Conservation (phyloP, 2,797 vertebrate species). For the Hemitrygon akajei region DNA sequence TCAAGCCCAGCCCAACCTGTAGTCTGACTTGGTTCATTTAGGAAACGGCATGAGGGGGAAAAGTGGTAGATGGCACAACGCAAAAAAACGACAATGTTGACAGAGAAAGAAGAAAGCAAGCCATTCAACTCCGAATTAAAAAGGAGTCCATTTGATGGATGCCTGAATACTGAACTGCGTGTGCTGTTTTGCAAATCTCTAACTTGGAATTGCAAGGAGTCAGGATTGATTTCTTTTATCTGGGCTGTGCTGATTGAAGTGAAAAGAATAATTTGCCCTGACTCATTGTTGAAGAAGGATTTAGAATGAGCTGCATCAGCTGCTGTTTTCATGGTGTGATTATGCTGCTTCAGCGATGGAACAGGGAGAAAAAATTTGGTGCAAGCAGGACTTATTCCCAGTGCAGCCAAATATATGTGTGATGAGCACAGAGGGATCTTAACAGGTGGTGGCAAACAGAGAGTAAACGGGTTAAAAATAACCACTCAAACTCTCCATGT, state of each 20-base stretch:
- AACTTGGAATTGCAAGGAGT: neutral
- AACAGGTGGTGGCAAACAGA: neutral
- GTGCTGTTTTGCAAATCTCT: neutral
- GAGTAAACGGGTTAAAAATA: neutral
- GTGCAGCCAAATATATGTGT: neutral
- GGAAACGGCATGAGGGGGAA: neutral
- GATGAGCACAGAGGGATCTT: neutral
- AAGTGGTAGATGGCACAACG: no score
- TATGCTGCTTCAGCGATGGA: constrained; percentile 39
- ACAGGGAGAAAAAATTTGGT: neutral
- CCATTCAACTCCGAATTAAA: neutral
- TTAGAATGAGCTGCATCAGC: constrained; percentile 57
- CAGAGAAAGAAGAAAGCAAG: neutral
- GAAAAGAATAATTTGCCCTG: constrained; percentile 43
- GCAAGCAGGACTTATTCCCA: neutral
- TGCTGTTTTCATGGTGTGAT: constrained; percentile 40
- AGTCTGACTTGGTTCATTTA: no score
- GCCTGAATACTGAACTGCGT: neutral
- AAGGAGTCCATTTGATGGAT: neutral
- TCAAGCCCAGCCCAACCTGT: no score
- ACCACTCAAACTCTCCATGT: neutral
- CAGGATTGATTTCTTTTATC: neutral
- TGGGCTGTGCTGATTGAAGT: constrained; percentile 6
- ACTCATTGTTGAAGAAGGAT: constrained; percentile 48
- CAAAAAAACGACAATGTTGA: neutral